These are phyloP conservation scores for Dendrolimus pini DNA, from an alignment of 2,888 invertebrate species.

Conservation along the genomic window DNA sequence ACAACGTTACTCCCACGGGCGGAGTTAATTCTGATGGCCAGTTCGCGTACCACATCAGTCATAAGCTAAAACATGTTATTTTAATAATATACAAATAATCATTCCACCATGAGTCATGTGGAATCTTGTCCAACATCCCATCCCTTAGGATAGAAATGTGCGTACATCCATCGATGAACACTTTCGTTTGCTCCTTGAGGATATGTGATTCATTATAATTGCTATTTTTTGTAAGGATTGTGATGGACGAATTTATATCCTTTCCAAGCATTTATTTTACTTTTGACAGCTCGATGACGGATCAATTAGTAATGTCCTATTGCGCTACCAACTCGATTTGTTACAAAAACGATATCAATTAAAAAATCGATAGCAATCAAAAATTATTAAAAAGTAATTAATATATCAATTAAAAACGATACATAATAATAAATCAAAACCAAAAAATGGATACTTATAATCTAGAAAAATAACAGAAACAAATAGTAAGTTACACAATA, in stretches of 20 bases:
- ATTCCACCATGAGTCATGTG: conserved; percentile 7
- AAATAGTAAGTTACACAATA: no score
- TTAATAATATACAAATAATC: background rate
- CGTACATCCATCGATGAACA: background rate
- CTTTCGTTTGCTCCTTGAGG: background rate
- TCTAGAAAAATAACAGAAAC: no score
- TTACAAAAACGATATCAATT: no score
- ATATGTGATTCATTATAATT: background rate
- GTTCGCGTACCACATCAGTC: background rate
- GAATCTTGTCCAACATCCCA: background rate
- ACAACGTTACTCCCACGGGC: background rate
- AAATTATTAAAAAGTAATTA: no score
- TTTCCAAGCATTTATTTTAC: no score
- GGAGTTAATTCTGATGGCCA: background rate
- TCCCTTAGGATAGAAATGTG: background rate
- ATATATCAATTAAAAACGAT: no score
- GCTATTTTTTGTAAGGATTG: background rate
- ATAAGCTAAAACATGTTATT: background rate
- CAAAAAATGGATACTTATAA: no score
- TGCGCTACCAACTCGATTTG: no score
- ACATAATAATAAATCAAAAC: no score
- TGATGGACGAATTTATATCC: background rate
- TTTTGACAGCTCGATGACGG: no score
- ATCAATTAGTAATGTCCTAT: no score
- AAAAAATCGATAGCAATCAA: no score